These are phyloP conservation scores for Percopsis transmontana DNA, from an alignment of 2,113 vertebrate genomes.

Conservation along the genomic window DNA sequence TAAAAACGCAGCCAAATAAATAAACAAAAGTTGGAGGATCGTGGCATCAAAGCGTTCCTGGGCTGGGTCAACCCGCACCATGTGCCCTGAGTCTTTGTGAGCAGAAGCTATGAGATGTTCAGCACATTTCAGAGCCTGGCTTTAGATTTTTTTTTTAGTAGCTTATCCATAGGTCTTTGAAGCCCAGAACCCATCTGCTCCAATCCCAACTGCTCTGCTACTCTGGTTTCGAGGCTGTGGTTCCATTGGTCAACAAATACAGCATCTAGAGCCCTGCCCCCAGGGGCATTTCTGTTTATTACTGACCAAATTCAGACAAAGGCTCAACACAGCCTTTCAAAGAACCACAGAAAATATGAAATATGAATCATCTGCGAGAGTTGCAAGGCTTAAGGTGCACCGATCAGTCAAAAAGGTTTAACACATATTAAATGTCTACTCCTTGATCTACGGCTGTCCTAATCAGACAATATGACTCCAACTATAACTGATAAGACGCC, in stretches of 20 bases:
- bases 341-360: slow-evolving; percentile 57
- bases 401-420: slow-evolving; percentile 28
- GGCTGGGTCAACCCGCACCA: slow-evolving; percentile 61
- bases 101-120: slow-evolving; percentile 77
- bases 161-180: slow-evolving; percentile 79
- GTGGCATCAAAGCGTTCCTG: slow-evolving; percentile 77
- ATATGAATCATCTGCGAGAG: slow-evolving; percentile 59
- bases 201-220: slow-evolving; percentile 60
- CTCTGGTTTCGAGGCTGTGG: slow-evolving; percentile 58
- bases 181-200: slow-evolving; percentile 77
- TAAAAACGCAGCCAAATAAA: slow-evolving; percentile 79
- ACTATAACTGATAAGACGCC: no score
- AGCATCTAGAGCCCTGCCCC: slow-evolving; percentile 65
- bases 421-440: slow-evolving; percentile 9
- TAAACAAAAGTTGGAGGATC: slow-evolving; percentile 74
- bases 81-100: slow-evolving; percentile 75
- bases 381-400: slow-evolving; percentile 42
- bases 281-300: slow-evolving; percentile 67
- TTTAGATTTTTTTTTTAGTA: slow-evolving; percentile 69
- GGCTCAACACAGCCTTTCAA: slow-evolving; percentile 65
- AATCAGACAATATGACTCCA: not conserved
- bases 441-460: slow-evolving; percentile 22
- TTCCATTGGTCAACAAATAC: slow-evolving; percentile 71
- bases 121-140: slow-evolving; percentile 69
- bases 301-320: slow-evolving; percentile 66